These are phyloP conservation scores for Cryptotermes secundus DNA, from an alignment of 1,140 invertebrate species.

Conservation along the genomic window DNA sequence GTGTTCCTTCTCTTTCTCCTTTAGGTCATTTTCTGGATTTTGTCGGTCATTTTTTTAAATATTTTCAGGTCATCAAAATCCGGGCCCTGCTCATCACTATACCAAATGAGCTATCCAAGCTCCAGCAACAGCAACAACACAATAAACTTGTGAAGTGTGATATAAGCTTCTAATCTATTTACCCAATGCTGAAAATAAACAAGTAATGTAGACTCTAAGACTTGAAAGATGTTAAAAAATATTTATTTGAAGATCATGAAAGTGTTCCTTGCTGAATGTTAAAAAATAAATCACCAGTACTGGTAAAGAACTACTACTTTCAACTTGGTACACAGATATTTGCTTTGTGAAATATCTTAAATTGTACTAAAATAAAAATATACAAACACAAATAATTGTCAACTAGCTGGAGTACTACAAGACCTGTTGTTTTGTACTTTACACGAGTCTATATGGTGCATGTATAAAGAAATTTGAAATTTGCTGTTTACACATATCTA, in stretches of 20 bases:
- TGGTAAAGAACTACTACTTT: not conserved
- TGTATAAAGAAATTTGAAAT: not conserved
- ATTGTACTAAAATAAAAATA: not conserved
- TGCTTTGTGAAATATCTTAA: not conserved
- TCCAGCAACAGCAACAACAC: too few relatives aligned
- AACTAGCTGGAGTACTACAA: not conserved
- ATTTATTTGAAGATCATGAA: not conserved
- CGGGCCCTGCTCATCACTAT: too few relatives aligned
- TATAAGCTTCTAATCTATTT: too few relatives aligned
- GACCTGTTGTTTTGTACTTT: slow-evolving; percentile 8
- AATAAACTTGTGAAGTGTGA: too few relatives aligned
- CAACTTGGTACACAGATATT: not conserved
- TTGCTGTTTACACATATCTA: not conserved
- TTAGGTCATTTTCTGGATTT: too few relatives aligned
- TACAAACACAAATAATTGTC: not conserved
- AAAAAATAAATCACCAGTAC: not conserved
- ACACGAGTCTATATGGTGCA: not conserved
- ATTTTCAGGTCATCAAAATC: too few relatives aligned
- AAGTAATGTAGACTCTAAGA: not conserved
- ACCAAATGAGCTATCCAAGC: too few relatives aligned
- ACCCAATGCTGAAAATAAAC: too few relatives aligned
- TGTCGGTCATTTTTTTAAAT: too few relatives aligned
- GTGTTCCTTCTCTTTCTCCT: too few relatives aligned
- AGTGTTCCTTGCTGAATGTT: not conserved
- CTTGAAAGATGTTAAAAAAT: not conserved